Evolutionary conservation across 2,888 invertebrate species (phyloP).

Genomic region (Plebejus melissa): DNA sequence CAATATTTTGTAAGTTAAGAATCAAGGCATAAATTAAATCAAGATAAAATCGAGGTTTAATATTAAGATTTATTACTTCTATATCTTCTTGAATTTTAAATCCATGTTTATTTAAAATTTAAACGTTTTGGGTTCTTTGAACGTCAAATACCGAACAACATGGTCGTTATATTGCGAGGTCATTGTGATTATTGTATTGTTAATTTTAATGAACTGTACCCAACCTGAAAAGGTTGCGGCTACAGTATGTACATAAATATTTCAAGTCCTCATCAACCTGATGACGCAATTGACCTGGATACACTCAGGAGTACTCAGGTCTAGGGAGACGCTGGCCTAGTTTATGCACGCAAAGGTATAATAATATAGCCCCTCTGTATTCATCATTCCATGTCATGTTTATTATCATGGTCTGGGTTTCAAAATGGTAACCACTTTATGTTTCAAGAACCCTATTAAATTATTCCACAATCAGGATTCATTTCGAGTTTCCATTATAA

Average conservation of each 20-base stretch:
- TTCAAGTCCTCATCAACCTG: neutral
- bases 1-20: neutral
- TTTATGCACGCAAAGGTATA: neutral
- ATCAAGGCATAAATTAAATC: neutral
- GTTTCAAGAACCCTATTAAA: neutral
- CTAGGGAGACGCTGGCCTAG: neutral
- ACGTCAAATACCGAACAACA: neutral
- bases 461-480: neutral
- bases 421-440: neutral
- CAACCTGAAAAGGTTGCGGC: neutral
- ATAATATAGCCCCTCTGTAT: neutral
- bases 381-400: neutral
- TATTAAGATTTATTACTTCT: neutral
- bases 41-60: neutral
- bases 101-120: neutral
- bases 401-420: neutral
- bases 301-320: neutral
- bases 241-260: conserved; percentile 2
- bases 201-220: neutral
- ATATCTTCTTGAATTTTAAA: neutral
- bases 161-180: neutral
- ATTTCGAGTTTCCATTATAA: neutral
- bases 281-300: conserved; percentile 8
- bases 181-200: neutral
- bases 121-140: neutral